Base-by-base conservation (phyloP, 1,140 invertebrate species). In the Periplaneta americana region DNA sequence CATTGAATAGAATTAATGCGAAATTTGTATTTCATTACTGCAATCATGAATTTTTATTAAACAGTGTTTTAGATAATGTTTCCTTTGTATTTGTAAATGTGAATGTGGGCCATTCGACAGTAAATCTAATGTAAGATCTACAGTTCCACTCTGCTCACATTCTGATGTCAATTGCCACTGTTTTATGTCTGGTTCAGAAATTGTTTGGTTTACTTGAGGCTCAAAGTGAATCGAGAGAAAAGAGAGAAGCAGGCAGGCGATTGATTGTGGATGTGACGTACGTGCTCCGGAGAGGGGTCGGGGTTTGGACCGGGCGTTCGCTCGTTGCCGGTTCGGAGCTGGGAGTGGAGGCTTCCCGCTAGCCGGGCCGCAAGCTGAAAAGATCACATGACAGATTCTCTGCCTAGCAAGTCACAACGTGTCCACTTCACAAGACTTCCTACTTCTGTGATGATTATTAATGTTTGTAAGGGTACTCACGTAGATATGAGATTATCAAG, bases 291-390 rank as follows among this genome's bases (percentile, higher is more conserved):
- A 66, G 48, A 66, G 48, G 48, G 48, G 48, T 66, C n/a, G 22
- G 76, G 76, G 35, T 78, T 78, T 34, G 35, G 76, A 36, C 34
- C 35, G 76, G 76, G 76, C 76, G 36, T 34, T 78, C 76, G 8
- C 76, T 78, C 35, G 76, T 28, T 34, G 76, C 76, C 76, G 35
- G 34, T 34, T 34, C 76, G 36, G 11, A 76, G 75, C 75, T 76
- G 75, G 75, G 75, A 76, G 75, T n/a, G 34, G 32, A 36, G 76
- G 76, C 76, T 78, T 78, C 34, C 76, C 76, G 36, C 76, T 78
- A 78, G 76, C 34, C 36, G 76, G 34, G 36, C 76, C 76, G 76
- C 34, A 36, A 78, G 76, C 76, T 78, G 76, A 78, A 78, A 78
- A 78, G 76, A 78, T 78, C 76, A 78, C 33, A 78, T 78, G 76